Evolutionary conservation across 2,113 vertebrate species (phyloP).

Genomic region (Acrocephalus kingi): DNA sequence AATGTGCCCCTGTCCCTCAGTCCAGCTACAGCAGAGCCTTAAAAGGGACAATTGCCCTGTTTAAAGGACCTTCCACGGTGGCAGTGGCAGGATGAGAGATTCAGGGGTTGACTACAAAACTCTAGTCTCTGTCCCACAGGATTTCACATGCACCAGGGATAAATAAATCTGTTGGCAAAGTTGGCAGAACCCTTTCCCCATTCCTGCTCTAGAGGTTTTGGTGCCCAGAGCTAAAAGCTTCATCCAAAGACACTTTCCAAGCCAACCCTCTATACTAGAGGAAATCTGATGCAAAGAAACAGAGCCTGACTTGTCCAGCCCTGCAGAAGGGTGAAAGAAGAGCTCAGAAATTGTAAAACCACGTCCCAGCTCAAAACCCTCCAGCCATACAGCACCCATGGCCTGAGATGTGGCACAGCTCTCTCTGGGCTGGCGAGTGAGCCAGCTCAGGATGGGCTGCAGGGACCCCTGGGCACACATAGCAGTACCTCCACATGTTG

Average conservation of each 20-base stretch:
- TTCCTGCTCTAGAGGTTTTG: neutral
- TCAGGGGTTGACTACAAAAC: neutral
- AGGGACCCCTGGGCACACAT: accelerated
- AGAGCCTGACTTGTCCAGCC: neutral
- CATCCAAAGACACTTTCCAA: neutral
- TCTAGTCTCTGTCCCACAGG: neutral
- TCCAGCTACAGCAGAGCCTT: neutral
- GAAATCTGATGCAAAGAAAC: neutral
- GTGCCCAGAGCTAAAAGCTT: neutral
- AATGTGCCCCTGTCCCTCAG: neutral
- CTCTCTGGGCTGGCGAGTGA: accelerated
- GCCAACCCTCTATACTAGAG: neutral
- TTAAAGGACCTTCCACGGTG: neutral
- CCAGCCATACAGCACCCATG: accelerated
- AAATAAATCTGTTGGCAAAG: neutral
- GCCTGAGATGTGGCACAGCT: neutral
- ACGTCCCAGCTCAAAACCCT: neutral
- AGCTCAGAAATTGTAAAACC: neutral
- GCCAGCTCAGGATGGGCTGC: neutral
- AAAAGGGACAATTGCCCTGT: accelerated
- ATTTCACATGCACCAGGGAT: neutral
- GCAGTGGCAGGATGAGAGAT: neutral
- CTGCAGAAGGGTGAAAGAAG: neutral
- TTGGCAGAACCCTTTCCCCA: neutral
- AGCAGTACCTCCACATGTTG: neutral